Base-by-base conservation (phyloP, 2,888 invertebrate genomes). In the Drosophila nr. perissopoda region DNA sequence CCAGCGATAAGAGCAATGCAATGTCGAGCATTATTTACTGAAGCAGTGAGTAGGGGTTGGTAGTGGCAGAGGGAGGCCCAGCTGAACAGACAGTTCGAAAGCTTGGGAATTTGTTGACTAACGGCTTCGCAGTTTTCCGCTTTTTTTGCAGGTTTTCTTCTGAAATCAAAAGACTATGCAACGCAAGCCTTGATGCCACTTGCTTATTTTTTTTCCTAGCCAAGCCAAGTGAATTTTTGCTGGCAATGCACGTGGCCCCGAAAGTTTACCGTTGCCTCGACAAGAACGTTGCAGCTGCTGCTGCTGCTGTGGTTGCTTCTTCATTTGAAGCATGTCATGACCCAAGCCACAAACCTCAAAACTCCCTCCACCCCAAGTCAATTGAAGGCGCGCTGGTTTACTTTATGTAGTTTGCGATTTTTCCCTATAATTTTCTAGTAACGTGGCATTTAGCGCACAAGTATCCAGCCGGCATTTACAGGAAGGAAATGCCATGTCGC, bases 401-500 rank as follows among this genome's bases (percentile, higher is more conserved):
- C 73, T 78, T 73, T 62, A 67, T 68, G 65, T 56, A 36, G 67
- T 40, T 64, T 76, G 68, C 63, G 54, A 51, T 60, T 31, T 54
- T 62, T 65, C 75, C 51, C 45, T 76, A 76, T 81, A 80, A 81
- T 81, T 76, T 81, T 40, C 53, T 60, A 53, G 81, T 69, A 77
- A 58, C 60, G 81, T 18, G 11, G 85, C 83, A 78, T 85, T 85
- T 84, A 85, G 83, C 81, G 87, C 84, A 74, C 69, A 71, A 66
- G 62, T 45, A 57, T 51, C 36, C 54, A 56, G 51, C 10, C 21
- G 68, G 76, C 73, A 63, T 69, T 67, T 18, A 13, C 70, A 78
- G 81, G 81, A 81, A 81, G 87, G 87, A 87, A 87, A 83, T 83
- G 87, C 82, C 83, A 86, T 87, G 87, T 87, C 87, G 87, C 82